These are phyloP conservation scores for Alauda arvensis DNA, from an alignment of 2,797 vertebrate genomes.

Conservation along the genomic window DNA sequence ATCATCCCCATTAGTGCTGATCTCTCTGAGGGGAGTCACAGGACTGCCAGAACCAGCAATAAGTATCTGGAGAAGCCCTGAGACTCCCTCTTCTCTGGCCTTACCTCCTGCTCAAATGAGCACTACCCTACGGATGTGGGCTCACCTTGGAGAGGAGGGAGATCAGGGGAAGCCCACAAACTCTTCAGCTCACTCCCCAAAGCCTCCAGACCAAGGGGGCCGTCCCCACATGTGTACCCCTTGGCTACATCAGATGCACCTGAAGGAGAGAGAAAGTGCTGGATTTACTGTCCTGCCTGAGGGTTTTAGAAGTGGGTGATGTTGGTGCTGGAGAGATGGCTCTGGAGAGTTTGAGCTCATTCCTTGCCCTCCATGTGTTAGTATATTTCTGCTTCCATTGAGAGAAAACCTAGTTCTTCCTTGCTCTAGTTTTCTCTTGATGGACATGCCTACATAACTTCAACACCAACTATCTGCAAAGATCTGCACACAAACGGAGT, in stretches of 20 bases:
- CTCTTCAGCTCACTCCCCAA: conserved; percentile 28
- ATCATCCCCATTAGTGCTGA: neutral
- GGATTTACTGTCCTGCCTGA: conserved; percentile 21
- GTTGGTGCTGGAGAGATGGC: conserved; percentile 42
- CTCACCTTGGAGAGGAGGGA: conserved; percentile 27
- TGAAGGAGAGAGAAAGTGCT: conserved; percentile 29
- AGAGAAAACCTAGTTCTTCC: conserved; percentile 48
- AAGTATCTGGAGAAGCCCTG: conserved; percentile 18
- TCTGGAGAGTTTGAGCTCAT: conserved; percentile 51
- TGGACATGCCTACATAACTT: conserved; percentile 28
- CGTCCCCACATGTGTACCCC: neutral
- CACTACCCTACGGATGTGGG: conserved; percentile 44
- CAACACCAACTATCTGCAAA: conserved; percentile 46
- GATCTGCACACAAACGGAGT: conserved; percentile 50
- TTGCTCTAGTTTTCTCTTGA: conserved; percentile 46
- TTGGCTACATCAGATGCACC: conserved; percentile 41
- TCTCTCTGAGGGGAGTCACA: conserved; percentile 21
- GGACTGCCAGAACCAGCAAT: conserved; percentile 21
- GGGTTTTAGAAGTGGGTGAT: conserved; percentile 8
- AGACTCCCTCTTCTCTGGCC: conserved; percentile 14
- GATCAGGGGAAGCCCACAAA: conserved; percentile 19
- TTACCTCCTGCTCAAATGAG: conserved; percentile 27
- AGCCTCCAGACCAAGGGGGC: conserved; percentile 1
- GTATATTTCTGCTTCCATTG: conserved; percentile 29
- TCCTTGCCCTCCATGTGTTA: conserved; percentile 44